Evolutionary conservation across 2,113 vertebrate genomes (phyloP).

Genomic region (Ptychochromis oligacanthus): DNA sequence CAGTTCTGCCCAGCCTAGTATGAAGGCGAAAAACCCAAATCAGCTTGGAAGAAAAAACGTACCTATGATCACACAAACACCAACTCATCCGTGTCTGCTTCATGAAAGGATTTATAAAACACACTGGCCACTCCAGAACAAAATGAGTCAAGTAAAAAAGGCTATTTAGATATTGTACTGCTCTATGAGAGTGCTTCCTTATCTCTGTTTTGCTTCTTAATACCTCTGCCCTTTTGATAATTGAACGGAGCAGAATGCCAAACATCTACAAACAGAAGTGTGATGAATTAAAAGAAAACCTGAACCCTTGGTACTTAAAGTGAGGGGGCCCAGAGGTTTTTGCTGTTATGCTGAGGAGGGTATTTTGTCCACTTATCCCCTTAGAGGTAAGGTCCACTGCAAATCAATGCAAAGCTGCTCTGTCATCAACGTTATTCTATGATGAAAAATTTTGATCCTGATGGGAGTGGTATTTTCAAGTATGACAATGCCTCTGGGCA

Average conservation of each 20-base stretch:
- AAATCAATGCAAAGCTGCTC: too few relatives aligned
- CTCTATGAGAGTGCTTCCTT: constrained; percentile 37
- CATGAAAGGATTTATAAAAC: background rate
- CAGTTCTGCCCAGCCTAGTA: constrained; percentile 22
- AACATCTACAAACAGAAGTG: background rate
- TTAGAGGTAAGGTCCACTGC: too few relatives aligned
- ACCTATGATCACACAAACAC: background rate
- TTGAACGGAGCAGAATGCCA: constrained; percentile 23
- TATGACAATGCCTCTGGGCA: background rate
- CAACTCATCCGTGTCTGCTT: background rate
- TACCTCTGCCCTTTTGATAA: constrained; percentile 39
- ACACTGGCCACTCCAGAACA: constrained; percentile 9
- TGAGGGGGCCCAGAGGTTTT: background rate
- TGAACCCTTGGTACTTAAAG: background rate
- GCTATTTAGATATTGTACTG: constrained; percentile 29
- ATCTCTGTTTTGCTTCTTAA: constrained; percentile 19
- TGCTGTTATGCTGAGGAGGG: background rate
- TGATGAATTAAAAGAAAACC: background rate
- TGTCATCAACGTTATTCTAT: background rate
- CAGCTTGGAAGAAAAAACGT: constrained; percentile 24
- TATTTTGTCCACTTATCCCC: background rate
- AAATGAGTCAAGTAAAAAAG: constrained; percentile 21
- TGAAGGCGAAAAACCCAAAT: constrained; percentile 29
- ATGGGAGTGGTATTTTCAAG: background rate
- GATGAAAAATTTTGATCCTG: background rate